Conservation (phyloP, 2,797 vertebrate species). For the Rhinophrynus dorsalis region DNA sequence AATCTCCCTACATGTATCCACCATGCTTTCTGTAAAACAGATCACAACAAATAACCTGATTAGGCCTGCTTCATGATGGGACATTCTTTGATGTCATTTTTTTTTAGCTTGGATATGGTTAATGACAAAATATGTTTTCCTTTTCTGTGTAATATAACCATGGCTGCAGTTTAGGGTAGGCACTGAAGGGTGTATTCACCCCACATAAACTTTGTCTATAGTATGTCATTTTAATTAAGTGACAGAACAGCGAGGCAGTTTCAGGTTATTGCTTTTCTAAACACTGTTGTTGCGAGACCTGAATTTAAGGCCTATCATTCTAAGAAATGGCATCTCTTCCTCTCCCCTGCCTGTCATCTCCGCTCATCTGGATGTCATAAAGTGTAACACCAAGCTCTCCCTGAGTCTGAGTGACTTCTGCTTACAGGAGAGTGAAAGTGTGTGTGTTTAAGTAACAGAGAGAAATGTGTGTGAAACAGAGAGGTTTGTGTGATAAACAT, state of each 20-base stretch:
- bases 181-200: conserved; percentile 11
- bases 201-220: conserved; percentile 18
- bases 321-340: conserved; percentile 45
- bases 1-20: too few relatives aligned
- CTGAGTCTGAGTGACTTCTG: not conserved
- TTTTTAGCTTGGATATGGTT: too few relatives aligned
- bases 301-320: conserved; percentile 49
- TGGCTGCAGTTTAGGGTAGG: not conserved
- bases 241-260: conserved; percentile 14
- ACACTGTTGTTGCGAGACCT: conserved; percentile 4
- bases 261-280: conserved; percentile 27
- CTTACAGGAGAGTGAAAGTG: not conserved
- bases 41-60: too few relatives aligned
- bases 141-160: not conserved
- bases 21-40: too few relatives aligned
- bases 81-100: too few relatives aligned
- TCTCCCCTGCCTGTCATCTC: conserved; percentile 7
- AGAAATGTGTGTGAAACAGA: too few relatives aligned
- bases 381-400: not conserved
- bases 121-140: not conserved
- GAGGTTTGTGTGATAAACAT: too few relatives aligned
- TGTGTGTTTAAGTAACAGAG: too few relatives aligned
- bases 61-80: too few relatives aligned
- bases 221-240: conserved; percentile 37
- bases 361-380: not conserved